phyloP scores from a whole-genome alignment of 2,888 invertebrate species.

The Cantharis nigra region DNA sequence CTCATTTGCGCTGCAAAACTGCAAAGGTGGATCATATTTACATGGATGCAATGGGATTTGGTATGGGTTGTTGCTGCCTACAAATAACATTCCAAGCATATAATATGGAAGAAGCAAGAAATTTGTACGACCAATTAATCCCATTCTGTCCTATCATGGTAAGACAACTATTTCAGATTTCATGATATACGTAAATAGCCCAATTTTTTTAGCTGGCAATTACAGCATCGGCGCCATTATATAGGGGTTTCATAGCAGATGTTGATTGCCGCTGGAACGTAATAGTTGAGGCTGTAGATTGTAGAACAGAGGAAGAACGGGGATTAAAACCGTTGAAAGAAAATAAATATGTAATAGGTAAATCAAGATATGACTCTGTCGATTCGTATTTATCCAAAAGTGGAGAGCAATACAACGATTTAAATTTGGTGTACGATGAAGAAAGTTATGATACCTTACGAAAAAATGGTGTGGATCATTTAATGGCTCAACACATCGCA shows the following conservation, averaged over 20 bases:
- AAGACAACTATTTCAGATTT: constrained; percentile 38
- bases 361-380: constrained; percentile 97
- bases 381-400: constrained; percentile 93
- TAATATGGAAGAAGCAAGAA: constrained; percentile 93
- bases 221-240: constrained; percentile 94
- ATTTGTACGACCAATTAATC: constrained; percentile 95
- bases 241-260: constrained; percentile 92
- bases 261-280: constrained; percentile 98
- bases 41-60: constrained; percentile 99
- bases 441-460: constrained; percentile 80
- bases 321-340: constrained; percentile 74
- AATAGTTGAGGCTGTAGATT: constrained; percentile 94
- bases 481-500: constrained; percentile 93
- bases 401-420: constrained; percentile 93
- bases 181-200: not conserved
- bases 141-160: constrained; percentile 97
- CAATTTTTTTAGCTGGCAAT: constrained; percentile 77
- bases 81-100: constrained; percentile 97
- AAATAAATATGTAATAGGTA: constrained; percentile 83
- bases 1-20: constrained; percentile 65
- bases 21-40: constrained; percentile 91
- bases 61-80: constrained; percentile 98
- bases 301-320: constrained; percentile 89
- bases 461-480: constrained; percentile 88
- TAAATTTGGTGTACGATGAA: constrained; percentile 84